Evolutionary conservation across 2,888 invertebrate species (phyloP), one percentile per base, ranked within the genome.

Genomic region (Xestia ashworthii): DNA sequence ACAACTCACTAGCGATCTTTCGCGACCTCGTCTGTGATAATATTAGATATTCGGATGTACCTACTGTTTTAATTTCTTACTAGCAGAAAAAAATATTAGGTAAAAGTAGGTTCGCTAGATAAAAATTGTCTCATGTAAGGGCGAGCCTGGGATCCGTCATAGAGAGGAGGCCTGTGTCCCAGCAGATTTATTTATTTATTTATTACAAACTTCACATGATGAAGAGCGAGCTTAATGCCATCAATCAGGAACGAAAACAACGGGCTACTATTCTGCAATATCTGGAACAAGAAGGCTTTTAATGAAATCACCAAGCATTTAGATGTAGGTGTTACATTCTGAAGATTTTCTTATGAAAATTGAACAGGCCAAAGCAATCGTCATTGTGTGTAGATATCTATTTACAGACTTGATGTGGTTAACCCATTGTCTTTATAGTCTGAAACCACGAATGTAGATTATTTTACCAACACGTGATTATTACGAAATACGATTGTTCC

Each of bases 381-480:
- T 74, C 44, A 68, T 78, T 58, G 38, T 62, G 50, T 12, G 50
- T 50, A 70, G 44, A 70, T 80, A 65, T 78, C 71, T 76, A 77
- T 82, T 53, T 74, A 65, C 46, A 71, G 16, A 5, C 48, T 41
- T 44, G 44, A 69, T 86, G 83, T 75, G 83, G 86, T 87, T 85
- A 80, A 77, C 86, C 81, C 81, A 67, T 46, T 44, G 66, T 69
- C 55, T 64, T 46, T 64, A 78, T 75, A 74, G 58, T 38, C 55
- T 19, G 64, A 48, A 70, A 72, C 66, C 58, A 64, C 73, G 12
- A 50, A 58, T 38, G 22, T 67, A 4, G 66, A 72, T 67, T 68
- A 50, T 71, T 75, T 41, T 67, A 62, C 46, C 62, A 71, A 74
- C 55, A 62, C 16, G 38, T 74, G 44, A 62, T 9, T 2, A 50